A percentile compares a stretch with the other conserved stretches of the same genome.
Conservation (phyloP, 1,140 invertebrate genomes). For the Drosophila tristis region DNA sequence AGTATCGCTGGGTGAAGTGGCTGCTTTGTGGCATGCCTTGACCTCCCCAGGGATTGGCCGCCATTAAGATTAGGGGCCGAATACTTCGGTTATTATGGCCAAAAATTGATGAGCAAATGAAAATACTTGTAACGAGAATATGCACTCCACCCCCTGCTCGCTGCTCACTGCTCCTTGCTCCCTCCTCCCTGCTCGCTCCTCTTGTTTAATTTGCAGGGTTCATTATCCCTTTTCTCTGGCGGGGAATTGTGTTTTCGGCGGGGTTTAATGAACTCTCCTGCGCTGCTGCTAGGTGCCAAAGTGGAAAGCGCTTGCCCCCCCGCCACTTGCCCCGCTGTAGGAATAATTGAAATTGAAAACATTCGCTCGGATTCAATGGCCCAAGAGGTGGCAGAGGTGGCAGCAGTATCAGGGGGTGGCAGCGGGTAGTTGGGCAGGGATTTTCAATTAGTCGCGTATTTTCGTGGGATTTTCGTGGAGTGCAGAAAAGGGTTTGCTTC, state of each 20-base stretch:
- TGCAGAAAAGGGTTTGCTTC: neutral
- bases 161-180: no score
- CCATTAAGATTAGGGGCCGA: constrained; percentile 48
- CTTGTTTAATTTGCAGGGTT: constrained; percentile 53
- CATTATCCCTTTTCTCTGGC: constrained; percentile 61
- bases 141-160: neutral
- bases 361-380: constrained; percentile 34
- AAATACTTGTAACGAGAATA: constrained; percentile 60
- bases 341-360: constrained; percentile 81
- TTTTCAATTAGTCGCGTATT: constrained; percentile 79
- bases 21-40: constrained; percentile 28
- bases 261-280: constrained; percentile 70
- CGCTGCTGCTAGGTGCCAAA: constrained; percentile 57
- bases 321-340: neutral
- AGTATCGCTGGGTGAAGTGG: constrained; percentile 17
- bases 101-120: constrained; percentile 61
- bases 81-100: constrained; percentile 46
- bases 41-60: constrained; percentile 27
- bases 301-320: constrained; percentile 42
- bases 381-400: neutral
- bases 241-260: neutral
- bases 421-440: neutral
- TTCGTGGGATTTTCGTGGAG: constrained; percentile 49
- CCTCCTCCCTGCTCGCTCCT: no score
- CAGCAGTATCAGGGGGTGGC: neutral